Percentiles rank a stretch among this genome's conserved stretches.
phyloP scores from a whole-genome alignment of 1,140 invertebrate species.

The Drosophila tristis region DNA sequence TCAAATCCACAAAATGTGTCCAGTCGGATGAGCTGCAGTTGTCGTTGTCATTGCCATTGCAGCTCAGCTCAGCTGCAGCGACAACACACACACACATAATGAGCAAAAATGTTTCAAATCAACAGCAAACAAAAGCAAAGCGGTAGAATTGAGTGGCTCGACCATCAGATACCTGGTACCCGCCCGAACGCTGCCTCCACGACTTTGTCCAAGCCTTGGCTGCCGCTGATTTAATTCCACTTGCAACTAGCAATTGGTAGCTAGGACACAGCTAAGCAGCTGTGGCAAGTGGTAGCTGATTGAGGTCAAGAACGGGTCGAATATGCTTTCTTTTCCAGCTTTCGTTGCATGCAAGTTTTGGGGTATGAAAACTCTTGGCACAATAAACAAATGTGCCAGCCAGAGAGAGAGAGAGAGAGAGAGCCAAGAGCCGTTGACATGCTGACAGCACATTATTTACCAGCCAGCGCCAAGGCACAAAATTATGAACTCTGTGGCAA shows the following conservation, averaged over 20 bases:
- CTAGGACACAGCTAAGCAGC: too few species aligned
- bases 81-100: slow-evolving; percentile 33
- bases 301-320: too few species aligned
- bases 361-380: background rate
- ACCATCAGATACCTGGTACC: too few species aligned
- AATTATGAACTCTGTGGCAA: slow-evolving; percentile 53
- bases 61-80: slow-evolving; percentile 7
- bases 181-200: too few species aligned
- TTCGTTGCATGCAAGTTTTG: too few species aligned
- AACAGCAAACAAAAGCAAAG: slow-evolving; percentile 12
- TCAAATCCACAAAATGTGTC: slow-evolving; percentile 39
- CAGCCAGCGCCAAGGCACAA: background rate
- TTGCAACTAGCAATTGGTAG: too few species aligned
- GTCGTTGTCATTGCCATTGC: background rate
- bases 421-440: slow-evolving; percentile 42
- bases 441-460: slow-evolving; percentile 67
- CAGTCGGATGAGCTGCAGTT: slow-evolving; percentile 17
- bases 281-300: too few species aligned
- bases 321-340: too few species aligned
- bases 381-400: slow-evolving; percentile 32
- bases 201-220: too few species aligned
- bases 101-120: slow-evolving; percentile 49
- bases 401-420: background rate
- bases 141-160: too few species aligned
- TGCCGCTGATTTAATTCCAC: too few species aligned